Conservation (phyloP, 2,888 invertebrate species). For the Byasa hedistus region DNA sequence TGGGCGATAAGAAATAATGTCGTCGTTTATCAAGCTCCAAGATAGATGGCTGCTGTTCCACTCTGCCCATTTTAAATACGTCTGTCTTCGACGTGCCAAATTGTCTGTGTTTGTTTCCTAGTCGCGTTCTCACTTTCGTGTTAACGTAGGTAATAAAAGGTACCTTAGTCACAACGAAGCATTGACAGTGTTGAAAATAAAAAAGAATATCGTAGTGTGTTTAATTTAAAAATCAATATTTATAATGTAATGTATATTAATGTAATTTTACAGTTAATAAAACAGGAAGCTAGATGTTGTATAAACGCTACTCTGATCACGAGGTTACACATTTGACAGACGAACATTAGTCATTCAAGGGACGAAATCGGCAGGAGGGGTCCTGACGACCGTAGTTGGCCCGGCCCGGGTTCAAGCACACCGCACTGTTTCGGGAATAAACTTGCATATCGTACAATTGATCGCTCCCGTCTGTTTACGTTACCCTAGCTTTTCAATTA, state of each 20-base stretch:
- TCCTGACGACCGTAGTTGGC: slow-evolving; percentile 13
- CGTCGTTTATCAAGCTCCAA: slow-evolving; percentile 78
- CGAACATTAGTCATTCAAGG: slow-evolving; percentile 25
- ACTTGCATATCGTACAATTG: slow-evolving; percentile 59
- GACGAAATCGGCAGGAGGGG: slow-evolving; percentile 2
- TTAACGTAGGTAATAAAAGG: slow-evolving; percentile 30
- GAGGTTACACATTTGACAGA: not conserved
- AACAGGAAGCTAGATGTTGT: not conserved
- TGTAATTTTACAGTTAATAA: not conserved
- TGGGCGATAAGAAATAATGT: slow-evolving; percentile 80
- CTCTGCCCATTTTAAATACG: slow-evolving; percentile 80
- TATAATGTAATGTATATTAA: not conserved
- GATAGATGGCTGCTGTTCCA: slow-evolving; percentile 77
- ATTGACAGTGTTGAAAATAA: not conserved
- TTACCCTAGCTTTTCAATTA: slow-evolving; percentile 56
- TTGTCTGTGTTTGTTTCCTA: slow-evolving; percentile 74
- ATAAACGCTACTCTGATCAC: not conserved
- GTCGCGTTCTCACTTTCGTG: slow-evolving; percentile 59
- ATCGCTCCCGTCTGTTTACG: slow-evolving; percentile 58
- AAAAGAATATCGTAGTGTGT: not conserved
- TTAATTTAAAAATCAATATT: not conserved
- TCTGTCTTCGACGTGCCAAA: slow-evolving; percentile 78
- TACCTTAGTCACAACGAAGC: not conserved
- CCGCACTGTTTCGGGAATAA: slow-evolving; percentile 64
- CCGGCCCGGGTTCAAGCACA: slow-evolving; percentile 24